These are phyloP conservation scores for Octonoba sinensis DNA, from an alignment of 2,888 invertebrate species.

Conservation along the genomic window DNA sequence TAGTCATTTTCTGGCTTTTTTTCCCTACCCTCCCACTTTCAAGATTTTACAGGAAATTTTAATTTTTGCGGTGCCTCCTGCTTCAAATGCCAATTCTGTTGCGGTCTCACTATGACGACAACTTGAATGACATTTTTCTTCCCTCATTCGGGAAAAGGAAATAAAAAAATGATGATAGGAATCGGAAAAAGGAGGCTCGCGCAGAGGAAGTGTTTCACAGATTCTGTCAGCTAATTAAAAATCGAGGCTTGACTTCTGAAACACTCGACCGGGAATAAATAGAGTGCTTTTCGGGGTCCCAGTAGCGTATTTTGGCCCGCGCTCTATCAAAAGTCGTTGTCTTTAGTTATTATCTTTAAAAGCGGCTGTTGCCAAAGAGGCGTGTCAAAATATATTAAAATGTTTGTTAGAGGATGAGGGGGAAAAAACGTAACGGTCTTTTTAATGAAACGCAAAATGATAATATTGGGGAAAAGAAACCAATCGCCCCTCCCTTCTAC, in stretches of 20 bases:
- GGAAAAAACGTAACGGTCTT: conserved; percentile 21
- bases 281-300: conserved; percentile 16
- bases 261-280: conserved; percentile 47
- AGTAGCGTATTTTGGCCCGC: conserved; percentile 6
- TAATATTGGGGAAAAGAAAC: conserved; percentile 20
- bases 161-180: conserved; percentile 18
- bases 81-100: neutral
- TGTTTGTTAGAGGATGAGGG: conserved; percentile 32
- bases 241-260: conserved; percentile 39
- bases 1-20: neutral
- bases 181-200: neutral
- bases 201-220: conserved; percentile 24
- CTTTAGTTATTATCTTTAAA: conserved; percentile 53
- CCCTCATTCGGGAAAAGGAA: conserved; percentile 10
- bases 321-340: conserved; percentile 52
- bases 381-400: conserved; percentile 62
- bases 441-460: conserved; percentile 48
- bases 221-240: conserved; percentile 61
- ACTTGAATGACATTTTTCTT: conserved; percentile 36
- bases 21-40: neutral
- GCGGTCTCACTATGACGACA: neutral
- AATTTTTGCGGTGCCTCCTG: conserved; percentile 1
- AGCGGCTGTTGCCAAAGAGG: conserved; percentile 49
- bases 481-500: neutral
- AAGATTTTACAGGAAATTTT: conserved; percentile 3